Conservation (phyloP, 1,140 invertebrate species). For the Brachystomella parvula region DNA sequence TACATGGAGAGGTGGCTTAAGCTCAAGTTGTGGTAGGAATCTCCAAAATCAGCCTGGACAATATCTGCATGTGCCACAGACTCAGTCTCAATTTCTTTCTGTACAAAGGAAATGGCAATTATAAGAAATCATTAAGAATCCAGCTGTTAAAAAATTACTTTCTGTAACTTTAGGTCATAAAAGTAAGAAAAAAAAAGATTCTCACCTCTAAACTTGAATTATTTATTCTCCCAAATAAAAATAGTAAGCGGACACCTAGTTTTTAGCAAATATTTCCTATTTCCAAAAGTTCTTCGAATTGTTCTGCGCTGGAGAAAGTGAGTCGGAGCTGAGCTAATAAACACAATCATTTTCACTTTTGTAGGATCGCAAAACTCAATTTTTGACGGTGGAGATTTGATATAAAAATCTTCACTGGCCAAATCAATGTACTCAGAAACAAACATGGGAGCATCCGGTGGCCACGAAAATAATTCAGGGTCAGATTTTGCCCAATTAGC, state of each 20-base stretch:
- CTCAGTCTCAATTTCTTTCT: not conserved
- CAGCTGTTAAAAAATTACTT: not conserved
- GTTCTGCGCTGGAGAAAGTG: constrained; percentile 4
- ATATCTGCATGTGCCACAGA: constrained; percentile 60
- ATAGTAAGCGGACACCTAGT: not conserved
- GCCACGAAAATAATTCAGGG: constrained; percentile 14
- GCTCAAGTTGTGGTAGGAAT: constrained; percentile 77
- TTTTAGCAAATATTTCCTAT: not conserved
- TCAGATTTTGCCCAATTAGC: constrained; percentile 1
- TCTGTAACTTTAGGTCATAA: not conserved
- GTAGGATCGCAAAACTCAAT: constrained; percentile 9
- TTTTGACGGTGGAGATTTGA: not conserved
- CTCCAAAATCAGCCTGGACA: constrained; percentile 64
- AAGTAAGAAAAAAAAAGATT: not conserved
- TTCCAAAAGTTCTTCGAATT: constrained; percentile 19
- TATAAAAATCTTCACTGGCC: not conserved
- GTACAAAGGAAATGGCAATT: not conserved
- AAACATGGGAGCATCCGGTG: constrained; percentile 7
- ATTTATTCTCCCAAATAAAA: constrained; percentile 15
- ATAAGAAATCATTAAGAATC: not conserved
- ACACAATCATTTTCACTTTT: constrained; percentile 13
- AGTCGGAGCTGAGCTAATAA: constrained; percentile 17
- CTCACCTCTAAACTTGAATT: constrained; percentile 7
- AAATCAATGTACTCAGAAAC: constrained; percentile 17
- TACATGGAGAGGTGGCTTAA: constrained; percentile 74